A percentile compares a stretch with the other conserved stretches of the same genome.
phyloP scores from a whole-genome alignment of 2,888 invertebrate species.

The Diadromus collaris region DNA sequence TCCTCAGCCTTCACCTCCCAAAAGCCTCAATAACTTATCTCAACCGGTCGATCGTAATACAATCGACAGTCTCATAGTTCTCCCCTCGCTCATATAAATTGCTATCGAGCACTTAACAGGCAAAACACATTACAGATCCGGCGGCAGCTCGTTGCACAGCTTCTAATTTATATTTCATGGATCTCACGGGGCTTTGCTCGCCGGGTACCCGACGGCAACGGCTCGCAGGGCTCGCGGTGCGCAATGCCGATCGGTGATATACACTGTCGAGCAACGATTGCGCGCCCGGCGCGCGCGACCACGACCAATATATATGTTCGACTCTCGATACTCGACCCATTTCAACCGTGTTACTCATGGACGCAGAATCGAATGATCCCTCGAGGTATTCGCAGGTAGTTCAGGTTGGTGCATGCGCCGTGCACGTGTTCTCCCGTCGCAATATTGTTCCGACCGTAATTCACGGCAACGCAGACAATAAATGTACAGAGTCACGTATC shows the following conservation, averaged over 20 bases:
- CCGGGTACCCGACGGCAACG: slow-evolving; percentile 8
- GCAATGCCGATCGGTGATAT: slow-evolving; percentile 21
- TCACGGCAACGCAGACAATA: neutral
- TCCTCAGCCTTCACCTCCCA: slow-evolving; percentile 36
- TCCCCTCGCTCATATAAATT: slow-evolving; percentile 32
- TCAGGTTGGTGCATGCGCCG: slow-evolving; percentile 30
- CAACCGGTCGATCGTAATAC: slow-evolving; percentile 21
- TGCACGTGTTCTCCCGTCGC: slow-evolving; percentile 26
- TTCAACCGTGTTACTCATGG: slow-evolving; percentile 39
- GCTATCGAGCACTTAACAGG: slow-evolving; percentile 30
- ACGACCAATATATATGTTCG: slow-evolving; percentile 34
- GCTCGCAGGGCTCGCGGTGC: slow-evolving; percentile 7
- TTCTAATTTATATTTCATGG: slow-evolving; percentile 65
- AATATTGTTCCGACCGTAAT: slow-evolving; percentile 14
- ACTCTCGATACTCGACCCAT: slow-evolving; percentile 43
- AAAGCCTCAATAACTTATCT: slow-evolving; percentile 26
- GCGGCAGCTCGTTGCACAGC: slow-evolving; percentile 38
- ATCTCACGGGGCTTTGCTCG: slow-evolving; percentile 10
- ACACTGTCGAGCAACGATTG: slow-evolving; percentile 40
- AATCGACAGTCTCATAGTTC: slow-evolving; percentile 29
- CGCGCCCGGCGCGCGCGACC: slow-evolving; percentile 29
- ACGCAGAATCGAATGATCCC: slow-evolving; percentile 22
- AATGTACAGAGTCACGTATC: neutral
- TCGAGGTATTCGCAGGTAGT: slow-evolving; percentile 28
- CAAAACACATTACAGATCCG: slow-evolving; percentile 35